phyloP scores from a whole-genome alignment of 2,113 vertebrate genomes.

The Nycticryphes semicollaris region DNA sequence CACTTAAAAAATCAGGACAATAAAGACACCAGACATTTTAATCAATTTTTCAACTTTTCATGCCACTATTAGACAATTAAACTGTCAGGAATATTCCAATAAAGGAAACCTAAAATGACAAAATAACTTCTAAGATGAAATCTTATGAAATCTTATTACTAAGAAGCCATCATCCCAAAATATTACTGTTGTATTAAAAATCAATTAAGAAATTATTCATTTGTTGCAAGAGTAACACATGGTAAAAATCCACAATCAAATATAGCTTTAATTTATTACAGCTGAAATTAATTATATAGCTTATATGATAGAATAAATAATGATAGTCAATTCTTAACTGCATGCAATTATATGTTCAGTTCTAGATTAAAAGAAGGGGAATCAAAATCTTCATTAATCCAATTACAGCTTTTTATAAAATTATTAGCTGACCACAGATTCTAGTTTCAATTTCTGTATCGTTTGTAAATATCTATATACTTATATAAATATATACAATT shows the following conservation, averaged over 20 bases:
- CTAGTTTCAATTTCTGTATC: not conserved
- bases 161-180: not conserved
- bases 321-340: not conserved
- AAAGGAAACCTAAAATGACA: constrained; percentile 2
- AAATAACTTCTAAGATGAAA: not conserved
- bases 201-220: not conserved
- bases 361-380: not conserved
- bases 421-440: not conserved
- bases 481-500: not conserved
- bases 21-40: not conserved
- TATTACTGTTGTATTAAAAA: not conserved
- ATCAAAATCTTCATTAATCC: not conserved
- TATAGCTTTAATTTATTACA: not conserved
- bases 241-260: not conserved
- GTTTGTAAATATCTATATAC: not conserved
- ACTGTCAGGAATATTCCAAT: not conserved
- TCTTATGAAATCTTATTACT: not conserved
- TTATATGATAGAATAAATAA: not conserved
- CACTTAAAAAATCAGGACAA: not conserved
- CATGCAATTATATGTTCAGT: not conserved
- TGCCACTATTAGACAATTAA: not conserved
- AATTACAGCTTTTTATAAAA: not conserved
- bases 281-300: not conserved
- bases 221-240: not conserved
- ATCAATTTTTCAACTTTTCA: not conserved